phyloP scores from a whole-genome alignment of 2,888 invertebrate genomes.

The Rhabditophanes sp. region DNA sequence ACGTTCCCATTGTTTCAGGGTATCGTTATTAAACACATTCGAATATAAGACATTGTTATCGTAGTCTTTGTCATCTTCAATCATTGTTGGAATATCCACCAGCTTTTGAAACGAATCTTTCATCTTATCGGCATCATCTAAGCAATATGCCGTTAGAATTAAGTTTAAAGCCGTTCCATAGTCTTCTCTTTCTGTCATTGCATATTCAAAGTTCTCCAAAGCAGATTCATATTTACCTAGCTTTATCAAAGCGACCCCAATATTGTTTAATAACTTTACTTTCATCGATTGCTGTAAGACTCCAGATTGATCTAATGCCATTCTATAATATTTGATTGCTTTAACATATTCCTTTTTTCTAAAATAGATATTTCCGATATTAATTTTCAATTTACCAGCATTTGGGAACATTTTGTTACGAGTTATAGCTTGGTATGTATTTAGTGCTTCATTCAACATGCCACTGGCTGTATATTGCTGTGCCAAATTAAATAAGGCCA shows the following conservation, averaged over 20 bases:
- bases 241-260: conserved; percentile 77
- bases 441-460: conserved; percentile 83
- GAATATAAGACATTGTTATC: conserved; percentile 34
- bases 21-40: conserved; percentile 54
- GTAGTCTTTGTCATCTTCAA: conserved; percentile 62
- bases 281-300: conserved; percentile 79
- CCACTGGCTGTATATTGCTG: conserved; percentile 78
- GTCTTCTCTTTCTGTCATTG: conserved; percentile 79
- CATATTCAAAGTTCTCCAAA: conserved; percentile 81
- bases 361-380: conserved; percentile 94
- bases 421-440: conserved; percentile 81
- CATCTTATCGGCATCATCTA: conserved; percentile 61
- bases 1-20: conserved; percentile 52
- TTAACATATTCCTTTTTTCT: conserved; percentile 76
- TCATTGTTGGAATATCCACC: conserved; percentile 66
- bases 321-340: conserved; percentile 80
- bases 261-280: conserved; percentile 89
- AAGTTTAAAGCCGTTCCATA: conserved; percentile 70
- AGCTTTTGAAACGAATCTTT: conserved; percentile 75
- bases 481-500: conserved; percentile 83
- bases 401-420: conserved; percentile 75
- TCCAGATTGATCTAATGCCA: conserved; percentile 87
- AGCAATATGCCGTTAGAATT: conserved; percentile 52
- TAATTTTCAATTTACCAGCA: conserved; percentile 58
- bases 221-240: conserved; percentile 93